phyloP scores from a whole-genome alignment of 1,140 invertebrate species.

The Cylas formicarius region DNA sequence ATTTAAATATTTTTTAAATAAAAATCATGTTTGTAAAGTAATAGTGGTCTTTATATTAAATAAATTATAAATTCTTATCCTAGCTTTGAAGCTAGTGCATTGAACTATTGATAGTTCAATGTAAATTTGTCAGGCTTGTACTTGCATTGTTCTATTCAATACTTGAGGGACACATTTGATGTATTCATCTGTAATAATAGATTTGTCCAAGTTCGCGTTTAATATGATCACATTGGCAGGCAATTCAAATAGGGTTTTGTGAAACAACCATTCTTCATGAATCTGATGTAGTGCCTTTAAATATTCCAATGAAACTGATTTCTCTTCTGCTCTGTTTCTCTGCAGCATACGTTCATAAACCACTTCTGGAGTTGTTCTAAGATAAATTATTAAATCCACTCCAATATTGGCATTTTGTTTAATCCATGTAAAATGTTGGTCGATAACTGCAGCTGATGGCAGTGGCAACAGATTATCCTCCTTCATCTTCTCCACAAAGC shows the following conservation, averaged over 20 bases:
- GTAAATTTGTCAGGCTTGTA: slow-evolving; percentile 5
- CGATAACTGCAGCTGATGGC: slow-evolving; percentile 57
- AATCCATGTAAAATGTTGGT: slow-evolving; percentile 81
- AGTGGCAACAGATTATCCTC: slow-evolving; percentile 44
- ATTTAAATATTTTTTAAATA: no score
- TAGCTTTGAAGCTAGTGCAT: no score
- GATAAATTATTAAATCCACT: slow-evolving; percentile 60
- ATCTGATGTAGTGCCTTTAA: slow-evolving; percentile 20
- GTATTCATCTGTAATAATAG: slow-evolving; percentile 54
- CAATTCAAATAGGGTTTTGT: slow-evolving; percentile 46
- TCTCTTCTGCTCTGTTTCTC: slow-evolving; percentile 73
- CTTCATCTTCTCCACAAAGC: slow-evolving; percentile 75
- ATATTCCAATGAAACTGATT: slow-evolving; percentile 60
- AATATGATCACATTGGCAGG: slow-evolving; percentile 56
- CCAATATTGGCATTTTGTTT: slow-evolving; percentile 26
- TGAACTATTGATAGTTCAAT: no score
- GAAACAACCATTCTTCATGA: slow-evolving; percentile 21
- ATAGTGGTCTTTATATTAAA: no score
- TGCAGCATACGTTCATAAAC: slow-evolving; percentile 71
- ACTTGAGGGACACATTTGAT: slow-evolving; percentile 45
- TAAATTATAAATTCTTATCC: no score
- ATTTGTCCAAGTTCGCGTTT: slow-evolving; percentile 55
- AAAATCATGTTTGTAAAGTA: no score
- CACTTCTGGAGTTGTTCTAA: slow-evolving; percentile 72
- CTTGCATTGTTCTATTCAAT: slow-evolving; percentile 12